Evolutionary conservation across 2,797 vertebrate species (phyloP), one percentile per base, ranked within the genome.

Genomic region (Pseudomugil gertrudae): DNA sequence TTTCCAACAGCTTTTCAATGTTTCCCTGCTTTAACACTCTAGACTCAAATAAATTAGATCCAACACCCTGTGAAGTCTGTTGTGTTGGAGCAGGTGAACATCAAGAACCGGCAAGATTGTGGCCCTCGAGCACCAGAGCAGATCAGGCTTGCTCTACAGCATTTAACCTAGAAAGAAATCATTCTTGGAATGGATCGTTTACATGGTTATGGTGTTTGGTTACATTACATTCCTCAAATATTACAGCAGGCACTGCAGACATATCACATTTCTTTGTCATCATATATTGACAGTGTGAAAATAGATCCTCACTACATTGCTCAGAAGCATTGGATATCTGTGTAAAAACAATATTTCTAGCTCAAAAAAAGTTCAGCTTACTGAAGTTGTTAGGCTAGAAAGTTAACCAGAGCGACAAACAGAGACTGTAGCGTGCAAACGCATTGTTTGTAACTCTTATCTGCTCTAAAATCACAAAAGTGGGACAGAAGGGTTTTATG

Each of bases 151-250:
- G 38, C 19, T 45, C 21, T 33, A 7, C 17, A 45, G 11, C 32
- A 26, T 23, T 55, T 30, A 35, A 47, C 29, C 21, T 36, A 11
- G 54, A 50, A 36, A 24, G n/a, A n/a, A n/a, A n/a, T n/a, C 6
- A 2, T 29, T 26, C 23, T 53, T 38, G 33, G 10, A 51, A 52
- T 38, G 17, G 9, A 45, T 23, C n/a, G 3, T 2, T 15, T 29
- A 13, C 26, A 50, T 17, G 24, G 24, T 56, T 40, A 40, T 72
- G 45, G 74, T 69, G 40, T 78, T 83, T 63, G 57, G 55, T 78
- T 79, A 1, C 76, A 67, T 48, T 26, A 19, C 75, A 72, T 80
- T 85, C 65, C 78, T 76, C 74, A 72, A 87, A 81, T 69, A 70
- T 64, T 61, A 38, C 63, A 51, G 30, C 14, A 17, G 15, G 36